A percentile compares a stretch with the other conserved stretches of the same genome.
Conservation (phyloP, 2,888 invertebrate species). For the Odontothrips loti region DNA sequence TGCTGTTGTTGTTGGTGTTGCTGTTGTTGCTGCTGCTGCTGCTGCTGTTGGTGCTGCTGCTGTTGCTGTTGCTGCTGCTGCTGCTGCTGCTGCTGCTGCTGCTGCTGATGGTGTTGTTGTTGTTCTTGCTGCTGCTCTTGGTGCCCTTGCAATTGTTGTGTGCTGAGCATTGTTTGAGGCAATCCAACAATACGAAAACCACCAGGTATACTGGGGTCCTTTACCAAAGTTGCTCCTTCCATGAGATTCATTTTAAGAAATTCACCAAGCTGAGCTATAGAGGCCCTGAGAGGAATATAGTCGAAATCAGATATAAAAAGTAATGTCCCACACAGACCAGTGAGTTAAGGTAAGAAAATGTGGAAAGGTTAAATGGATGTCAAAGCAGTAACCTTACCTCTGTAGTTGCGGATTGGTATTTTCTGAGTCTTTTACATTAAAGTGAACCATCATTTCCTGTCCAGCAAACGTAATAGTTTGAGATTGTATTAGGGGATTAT, state of each 20-base stretch:
- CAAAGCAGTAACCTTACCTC: constrained; percentile 35
- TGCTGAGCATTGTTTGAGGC: background rate
- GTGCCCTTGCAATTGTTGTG: background rate
- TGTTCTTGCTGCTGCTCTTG: constrained; percentile 40
- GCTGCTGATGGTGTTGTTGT: constrained; percentile 39
- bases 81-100: constrained; percentile 45
- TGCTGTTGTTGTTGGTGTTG: constrained; percentile 40
- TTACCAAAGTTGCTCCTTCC: constrained; percentile 22
- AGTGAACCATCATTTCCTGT: constrained; percentile 41
- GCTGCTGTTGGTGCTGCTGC: constrained; percentile 41
- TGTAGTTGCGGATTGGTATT: constrained; percentile 32
- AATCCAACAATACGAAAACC: background rate
- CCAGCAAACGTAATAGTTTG: constrained; percentile 31
- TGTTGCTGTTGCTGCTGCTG: constrained; percentile 45
- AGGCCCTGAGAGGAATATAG: constrained; percentile 31
- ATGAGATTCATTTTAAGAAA: constrained; percentile 42
- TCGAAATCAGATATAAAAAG: background rate
- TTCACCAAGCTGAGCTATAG: constrained; percentile 42
- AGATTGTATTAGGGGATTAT: constrained; percentile 3
- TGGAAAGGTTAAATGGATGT: constrained; percentile 29
- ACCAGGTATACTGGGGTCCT: background rate
- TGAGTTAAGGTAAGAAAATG: background rate
- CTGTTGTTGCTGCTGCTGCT: constrained; percentile 38
- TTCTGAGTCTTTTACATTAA: constrained; percentile 32
- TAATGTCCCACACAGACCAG: no score